These are phyloP conservation scores for Pipistrellus nathusii DNA, from an alignment of 2,797 vertebrate species.

Conservation along the genomic window DNA sequence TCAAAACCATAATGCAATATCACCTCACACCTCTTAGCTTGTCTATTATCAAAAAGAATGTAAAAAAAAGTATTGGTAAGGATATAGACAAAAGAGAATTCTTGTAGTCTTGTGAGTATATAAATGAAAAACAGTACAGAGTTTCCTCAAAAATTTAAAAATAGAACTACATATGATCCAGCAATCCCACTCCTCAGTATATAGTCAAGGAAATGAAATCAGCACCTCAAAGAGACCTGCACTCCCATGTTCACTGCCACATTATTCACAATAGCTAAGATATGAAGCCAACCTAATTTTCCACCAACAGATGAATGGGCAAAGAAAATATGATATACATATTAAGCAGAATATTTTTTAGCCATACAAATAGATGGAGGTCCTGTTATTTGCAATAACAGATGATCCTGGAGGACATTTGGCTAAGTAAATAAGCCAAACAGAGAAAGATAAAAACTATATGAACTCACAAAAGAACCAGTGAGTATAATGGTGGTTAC, in stretches of 20 bases:
- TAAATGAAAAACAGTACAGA: neutral
- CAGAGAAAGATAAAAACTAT: neutral
- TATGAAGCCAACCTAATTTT: neutral
- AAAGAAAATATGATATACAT: neutral
- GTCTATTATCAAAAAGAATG: neutral
- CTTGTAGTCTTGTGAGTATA: neutral
- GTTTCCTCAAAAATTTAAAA: neutral
- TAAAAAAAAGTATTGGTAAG: neutral
- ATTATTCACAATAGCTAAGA: neutral
- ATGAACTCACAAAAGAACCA: neutral
- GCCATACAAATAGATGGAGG: neutral
- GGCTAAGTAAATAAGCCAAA: neutral
- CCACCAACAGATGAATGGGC: neutral
- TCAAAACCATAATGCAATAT: neutral
- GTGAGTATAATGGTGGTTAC: neutral
- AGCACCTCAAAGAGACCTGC: neutral
- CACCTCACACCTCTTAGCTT: neutral
- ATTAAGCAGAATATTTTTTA: neutral
- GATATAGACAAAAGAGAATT: neutral
- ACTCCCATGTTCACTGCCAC: neutral
- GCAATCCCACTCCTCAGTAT: neutral
- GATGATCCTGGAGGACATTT: slow-evolving; percentile 1
- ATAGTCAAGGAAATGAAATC: neutral
- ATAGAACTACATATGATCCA: neutral
- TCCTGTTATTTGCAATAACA: neutral